Base-by-base conservation (phyloP, 2,797 vertebrate species). In the Poecilia wingei region DNA sequence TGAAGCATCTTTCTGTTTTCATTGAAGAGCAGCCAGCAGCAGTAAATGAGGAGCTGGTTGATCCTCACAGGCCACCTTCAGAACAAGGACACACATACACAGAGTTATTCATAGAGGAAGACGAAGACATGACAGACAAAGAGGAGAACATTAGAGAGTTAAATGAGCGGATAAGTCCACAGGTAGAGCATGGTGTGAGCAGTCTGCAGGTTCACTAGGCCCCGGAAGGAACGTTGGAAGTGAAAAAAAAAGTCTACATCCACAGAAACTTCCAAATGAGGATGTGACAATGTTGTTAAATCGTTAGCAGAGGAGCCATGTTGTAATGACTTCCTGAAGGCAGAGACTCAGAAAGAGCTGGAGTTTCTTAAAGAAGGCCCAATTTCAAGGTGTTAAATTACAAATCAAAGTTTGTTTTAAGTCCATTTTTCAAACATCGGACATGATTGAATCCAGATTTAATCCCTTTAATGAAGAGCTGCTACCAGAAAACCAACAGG, bases 81-180 rank as follows among this genome's bases (percentile, higher is more conserved):
- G 84, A 89, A 47, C 88, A 78, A 84, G 82, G 86, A 84, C 94
- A 93, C 84, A 92, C 89, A 84, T 92, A 87, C 69, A 87, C 95
- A 69, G 93, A 95, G 85, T 93, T 99, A 86, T 96, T 96, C 92
- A 98, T 99, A 92, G 94, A 96, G 89, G 98, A 99, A 82, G 97
- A 97, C 78, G 97, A 97, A 72, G 82, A 77, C 79, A 71, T 43
- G 43, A 77, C 79, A 73, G 89, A 90, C 77, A 82, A 76, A 84
- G 84, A 85, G 79, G 85, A 92, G 45, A 79, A 90, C 9, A 10
- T 71, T 80, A 86, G 78, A 84, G 74, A 76, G 89, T 93, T 86
- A 83, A 91, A 89, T 83, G 93, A 95, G 92, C 85, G 91, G 87
- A 91, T 92, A 75, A 78, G 90, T 79, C 89, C 88, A 91, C 91